A percentile compares a stretch with the other conserved stretches of the same genome.
Evolutionary conservation across 1,140 invertebrate genomes (phyloP).

Genomic region (Phymastichus coffea): DNA sequence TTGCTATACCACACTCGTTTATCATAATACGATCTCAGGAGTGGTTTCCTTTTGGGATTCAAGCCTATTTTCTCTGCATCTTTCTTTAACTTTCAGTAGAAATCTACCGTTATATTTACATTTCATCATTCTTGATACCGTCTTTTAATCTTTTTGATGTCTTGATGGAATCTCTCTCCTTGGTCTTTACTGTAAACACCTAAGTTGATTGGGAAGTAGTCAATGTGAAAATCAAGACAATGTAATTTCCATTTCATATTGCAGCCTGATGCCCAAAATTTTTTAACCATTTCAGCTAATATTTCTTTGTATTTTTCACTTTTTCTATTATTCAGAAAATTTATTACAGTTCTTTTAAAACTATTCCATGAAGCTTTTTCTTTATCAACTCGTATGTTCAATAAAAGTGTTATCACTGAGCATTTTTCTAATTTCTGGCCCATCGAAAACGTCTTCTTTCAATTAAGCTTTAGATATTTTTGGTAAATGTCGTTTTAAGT

Average conservation of each 20-base stretch:
- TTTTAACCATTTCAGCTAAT: not conserved
- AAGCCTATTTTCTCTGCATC: not conserved
- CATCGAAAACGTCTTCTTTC: constrained; percentile 2
- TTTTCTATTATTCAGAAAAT: not conserved
- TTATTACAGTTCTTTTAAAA: too few relatives aligned
- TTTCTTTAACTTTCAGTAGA: too few relatives aligned
- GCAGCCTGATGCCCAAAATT: not conserved
- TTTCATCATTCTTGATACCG: not conserved
- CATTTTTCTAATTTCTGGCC: too few relatives aligned
- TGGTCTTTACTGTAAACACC: too few relatives aligned
- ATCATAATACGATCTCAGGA: not conserved
- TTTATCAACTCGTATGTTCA: not conserved
- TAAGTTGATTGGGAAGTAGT: too few relatives aligned
- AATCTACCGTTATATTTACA: too few relatives aligned
- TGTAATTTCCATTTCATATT: not conserved
- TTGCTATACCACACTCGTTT: not conserved
- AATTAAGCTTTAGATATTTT: not conserved
- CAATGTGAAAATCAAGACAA: not conserved
- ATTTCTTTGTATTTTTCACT: not conserved
- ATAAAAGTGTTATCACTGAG: not conserved
- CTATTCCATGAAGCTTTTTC: not conserved
- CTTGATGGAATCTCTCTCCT: too few relatives aligned
- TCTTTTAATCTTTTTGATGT: too few relatives aligned
- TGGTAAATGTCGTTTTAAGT: not conserved
- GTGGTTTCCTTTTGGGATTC: not conserved